Evolutionary conservation across 2,113 vertebrate species (phyloP).

Genomic region (Rhinogobius similis): DNA sequence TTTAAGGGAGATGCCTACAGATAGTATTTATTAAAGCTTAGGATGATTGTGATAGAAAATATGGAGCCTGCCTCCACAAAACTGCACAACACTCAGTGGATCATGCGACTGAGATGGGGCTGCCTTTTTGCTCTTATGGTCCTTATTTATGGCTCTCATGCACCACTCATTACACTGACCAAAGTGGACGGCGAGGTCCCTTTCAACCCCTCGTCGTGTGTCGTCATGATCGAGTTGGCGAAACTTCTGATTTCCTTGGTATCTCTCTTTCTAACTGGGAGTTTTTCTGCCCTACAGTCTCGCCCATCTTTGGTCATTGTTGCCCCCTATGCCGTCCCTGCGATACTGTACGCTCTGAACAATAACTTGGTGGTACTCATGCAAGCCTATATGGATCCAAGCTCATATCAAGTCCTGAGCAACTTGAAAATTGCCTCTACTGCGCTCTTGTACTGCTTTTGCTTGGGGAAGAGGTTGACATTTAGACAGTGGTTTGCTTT

Average conservation of each 20-base stretch:
- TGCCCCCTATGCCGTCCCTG: constrained; percentile 84
- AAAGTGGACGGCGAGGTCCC: constrained; percentile 84
- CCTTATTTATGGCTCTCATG: constrained; percentile 88
- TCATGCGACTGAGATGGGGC: constrained; percentile 74
- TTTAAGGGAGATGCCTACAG: constrained; percentile 1
- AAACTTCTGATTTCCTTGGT: constrained; percentile 82
- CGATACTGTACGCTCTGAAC: constrained; percentile 89
- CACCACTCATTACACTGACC: constrained; percentile 86
- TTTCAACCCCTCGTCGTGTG: constrained; percentile 85
- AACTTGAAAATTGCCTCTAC: constrained; percentile 93
- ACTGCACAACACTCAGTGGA: constrained; percentile 36
- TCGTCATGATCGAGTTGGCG: constrained; percentile 85
- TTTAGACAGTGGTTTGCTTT: constrained; percentile 80
- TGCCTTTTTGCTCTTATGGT: constrained; percentile 83
- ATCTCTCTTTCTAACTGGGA: constrained; percentile 63
- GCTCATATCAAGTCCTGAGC: constrained; percentile 91
- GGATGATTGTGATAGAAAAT: constrained; percentile 73
- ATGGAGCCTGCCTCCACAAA: constrained; percentile 41
- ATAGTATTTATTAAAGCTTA: constrained; percentile 27
- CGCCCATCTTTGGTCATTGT: constrained; percentile 55
- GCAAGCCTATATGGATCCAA: constrained; percentile 94
- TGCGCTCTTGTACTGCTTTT: constrained; percentile 85
- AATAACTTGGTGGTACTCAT: constrained; percentile 94
- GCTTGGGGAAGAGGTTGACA: constrained; percentile 80
- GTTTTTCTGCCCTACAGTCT: not conserved